Percentiles rank a stretch among this genome's conserved stretches.
Conservation (phyloP, 2,113 vertebrate genomes). For the Melanocharis versteri region DNA sequence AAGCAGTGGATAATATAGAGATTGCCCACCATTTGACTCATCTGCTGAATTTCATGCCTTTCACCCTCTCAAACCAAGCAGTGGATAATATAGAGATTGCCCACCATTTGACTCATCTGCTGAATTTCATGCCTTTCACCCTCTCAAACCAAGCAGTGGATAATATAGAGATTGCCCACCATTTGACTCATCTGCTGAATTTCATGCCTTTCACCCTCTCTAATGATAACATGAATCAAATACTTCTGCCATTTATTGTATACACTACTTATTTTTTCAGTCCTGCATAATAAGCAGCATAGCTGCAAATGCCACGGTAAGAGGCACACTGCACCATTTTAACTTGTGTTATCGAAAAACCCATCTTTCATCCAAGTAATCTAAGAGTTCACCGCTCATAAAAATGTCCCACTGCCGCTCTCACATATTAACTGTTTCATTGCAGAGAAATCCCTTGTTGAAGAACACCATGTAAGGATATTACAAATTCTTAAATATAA, state of each 20-base stretch:
- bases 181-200: background rate
- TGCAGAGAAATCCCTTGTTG: background rate
- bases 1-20: background rate
- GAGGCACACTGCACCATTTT: background rate
- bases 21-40: background rate
- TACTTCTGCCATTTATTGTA: constrained; percentile 20
- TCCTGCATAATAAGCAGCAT: background rate
- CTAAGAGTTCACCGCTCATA: background rate
- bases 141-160: too few species aligned
- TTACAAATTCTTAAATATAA: background rate
- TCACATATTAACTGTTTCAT: background rate
- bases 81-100: background rate
- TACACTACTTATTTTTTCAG: background rate
- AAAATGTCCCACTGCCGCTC: background rate
- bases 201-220: background rate
- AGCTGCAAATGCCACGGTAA: background rate
- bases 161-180: too few species aligned
- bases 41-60: background rate
- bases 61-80: background rate
- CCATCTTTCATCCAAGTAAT: background rate
- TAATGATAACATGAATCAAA: background rate
- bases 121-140: background rate
- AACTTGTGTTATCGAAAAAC: background rate
- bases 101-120: background rate
- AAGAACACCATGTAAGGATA: background rate